Evolutionary conservation across 2,888 invertebrate species (phyloP).

Genomic region (Euplexia lucipara): DNA sequence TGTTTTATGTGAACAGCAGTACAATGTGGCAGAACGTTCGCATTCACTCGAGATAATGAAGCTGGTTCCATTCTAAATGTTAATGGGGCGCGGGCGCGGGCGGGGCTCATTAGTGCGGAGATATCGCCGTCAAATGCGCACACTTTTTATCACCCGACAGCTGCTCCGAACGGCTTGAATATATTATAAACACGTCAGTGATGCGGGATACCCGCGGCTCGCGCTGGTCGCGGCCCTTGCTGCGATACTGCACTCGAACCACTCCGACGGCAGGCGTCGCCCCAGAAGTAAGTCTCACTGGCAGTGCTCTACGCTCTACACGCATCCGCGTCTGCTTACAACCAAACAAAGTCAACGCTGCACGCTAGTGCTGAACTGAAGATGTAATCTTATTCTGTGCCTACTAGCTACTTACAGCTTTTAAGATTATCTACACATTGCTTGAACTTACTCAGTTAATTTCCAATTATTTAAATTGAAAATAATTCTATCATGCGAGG

Average conservation of each 20-base stretch:
- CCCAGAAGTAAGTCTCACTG: background rate
- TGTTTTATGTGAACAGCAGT: conserved; percentile 49
- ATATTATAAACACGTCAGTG: conserved; percentile 2
- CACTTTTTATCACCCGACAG: conserved; percentile 29
- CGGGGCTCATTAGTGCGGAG: conserved; percentile 37
- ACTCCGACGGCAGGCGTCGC: background rate
- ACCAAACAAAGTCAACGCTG: too few species aligned
- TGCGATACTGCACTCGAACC: background rate
- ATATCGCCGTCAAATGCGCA: conserved; percentile 27
- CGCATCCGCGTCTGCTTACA: too few species aligned
- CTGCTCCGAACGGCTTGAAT: conserved; percentile 19
- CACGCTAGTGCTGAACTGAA: too few species aligned
- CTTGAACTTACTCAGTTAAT: too few species aligned
- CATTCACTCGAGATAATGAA: conserved; percentile 51
- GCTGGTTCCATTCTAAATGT: conserved; percentile 36
- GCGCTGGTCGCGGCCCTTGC: background rate
- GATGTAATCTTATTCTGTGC: too few species aligned
- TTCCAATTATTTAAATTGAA: too few species aligned
- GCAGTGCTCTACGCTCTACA: background rate
- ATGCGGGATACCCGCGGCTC: background rate
- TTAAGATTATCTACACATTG: too few species aligned
- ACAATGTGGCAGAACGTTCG: conserved; percentile 45
- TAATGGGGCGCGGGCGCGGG: conserved; percentile 25
- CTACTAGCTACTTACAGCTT: too few species aligned
- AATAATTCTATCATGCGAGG: too few species aligned